Evolutionary conservation across 2,888 invertebrate species (phyloP).

Genomic region (Heliconius cydno): DNA sequence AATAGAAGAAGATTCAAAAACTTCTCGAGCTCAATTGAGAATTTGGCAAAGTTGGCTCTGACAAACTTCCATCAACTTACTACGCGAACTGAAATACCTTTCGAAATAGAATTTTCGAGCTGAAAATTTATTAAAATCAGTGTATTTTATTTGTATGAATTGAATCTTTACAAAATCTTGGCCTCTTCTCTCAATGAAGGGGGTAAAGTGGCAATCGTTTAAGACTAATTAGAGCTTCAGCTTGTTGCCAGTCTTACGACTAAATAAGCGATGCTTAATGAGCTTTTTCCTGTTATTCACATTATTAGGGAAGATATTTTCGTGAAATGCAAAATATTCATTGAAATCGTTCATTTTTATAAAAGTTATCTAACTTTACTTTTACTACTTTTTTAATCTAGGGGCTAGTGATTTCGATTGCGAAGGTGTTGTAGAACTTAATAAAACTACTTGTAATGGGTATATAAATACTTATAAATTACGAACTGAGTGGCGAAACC

Average conservation of each 20-base stretch:
- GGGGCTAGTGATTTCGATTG: too few relatives aligned
- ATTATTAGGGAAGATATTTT: background rate
- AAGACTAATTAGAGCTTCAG: slow-evolving; percentile 29
- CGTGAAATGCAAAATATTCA: background rate
- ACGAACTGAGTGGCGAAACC: background rate
- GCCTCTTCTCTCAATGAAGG: slow-evolving; percentile 7
- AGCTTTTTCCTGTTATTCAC: slow-evolving; percentile 20
- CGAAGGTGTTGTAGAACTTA: too few relatives aligned
- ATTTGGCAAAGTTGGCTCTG: slow-evolving; percentile 40
- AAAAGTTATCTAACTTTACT: background rate
- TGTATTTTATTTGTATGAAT: slow-evolving; percentile 19
- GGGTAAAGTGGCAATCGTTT: slow-evolving; percentile 27
- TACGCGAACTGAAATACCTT: slow-evolving; percentile 35
- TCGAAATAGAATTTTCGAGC: slow-evolving; percentile 38
- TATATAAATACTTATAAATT: background rate
- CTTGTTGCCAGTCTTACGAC: slow-evolving; percentile 25
- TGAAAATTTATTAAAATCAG: slow-evolving; percentile 38
- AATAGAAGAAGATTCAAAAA: slow-evolving; percentile 40
- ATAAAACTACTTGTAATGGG: too few relatives aligned
- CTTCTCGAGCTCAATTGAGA: slow-evolving; percentile 40
- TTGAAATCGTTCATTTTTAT: background rate
- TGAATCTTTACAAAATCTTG: slow-evolving; percentile 22
- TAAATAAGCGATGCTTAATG: slow-evolving; percentile 31
- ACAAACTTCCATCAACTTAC: slow-evolving; percentile 24
- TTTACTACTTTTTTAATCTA: background rate